Conservation (phyloP, 2,888 invertebrate genomes). For the Sinhomidia bicolor region DNA sequence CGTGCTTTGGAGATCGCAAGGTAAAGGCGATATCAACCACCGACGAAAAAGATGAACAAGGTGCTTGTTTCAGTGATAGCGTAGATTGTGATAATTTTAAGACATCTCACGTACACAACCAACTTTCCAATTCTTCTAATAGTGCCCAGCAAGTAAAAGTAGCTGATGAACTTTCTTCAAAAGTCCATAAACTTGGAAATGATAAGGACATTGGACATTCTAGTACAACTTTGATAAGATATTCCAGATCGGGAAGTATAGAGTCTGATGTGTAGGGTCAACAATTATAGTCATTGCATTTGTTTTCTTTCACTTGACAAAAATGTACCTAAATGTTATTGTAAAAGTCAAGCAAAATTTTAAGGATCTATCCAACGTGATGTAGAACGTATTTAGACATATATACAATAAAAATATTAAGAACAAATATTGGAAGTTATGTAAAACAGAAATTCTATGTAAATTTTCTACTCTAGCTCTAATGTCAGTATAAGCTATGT, state of each 20-base stretch:
- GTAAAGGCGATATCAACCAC: conserved; percentile 8
- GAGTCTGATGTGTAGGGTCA: conserved; percentile 65
- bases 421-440: no score
- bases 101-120: not conserved
- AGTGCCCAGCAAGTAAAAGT: conserved; percentile 12
- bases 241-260: conserved; percentile 66
- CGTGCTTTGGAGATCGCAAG: conserved; percentile 32
- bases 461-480: not conserved
- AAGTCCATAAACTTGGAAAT: not conserved
- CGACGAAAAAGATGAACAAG: not conserved
- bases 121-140: not conserved
- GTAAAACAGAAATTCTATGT: not conserved
- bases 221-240: conserved; percentile 43
- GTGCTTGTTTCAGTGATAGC: conserved; percentile 59
- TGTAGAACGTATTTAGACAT: not conserved
- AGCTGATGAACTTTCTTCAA: conserved; percentile 50
- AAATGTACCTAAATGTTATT: conserved; percentile 30
- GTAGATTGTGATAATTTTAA: conserved; percentile 61
- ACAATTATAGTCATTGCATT: conserved; percentile 20
- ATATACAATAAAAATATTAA: no score
- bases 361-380: not conserved
- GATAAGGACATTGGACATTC: not conserved
- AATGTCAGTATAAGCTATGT: no score
- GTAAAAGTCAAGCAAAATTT: conserved; percentile 4
- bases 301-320: conserved; percentile 11